These are phyloP conservation scores for Hycleus cichorii DNA, from an alignment of 1,140 invertebrate genomes.

Conservation along the genomic window DNA sequence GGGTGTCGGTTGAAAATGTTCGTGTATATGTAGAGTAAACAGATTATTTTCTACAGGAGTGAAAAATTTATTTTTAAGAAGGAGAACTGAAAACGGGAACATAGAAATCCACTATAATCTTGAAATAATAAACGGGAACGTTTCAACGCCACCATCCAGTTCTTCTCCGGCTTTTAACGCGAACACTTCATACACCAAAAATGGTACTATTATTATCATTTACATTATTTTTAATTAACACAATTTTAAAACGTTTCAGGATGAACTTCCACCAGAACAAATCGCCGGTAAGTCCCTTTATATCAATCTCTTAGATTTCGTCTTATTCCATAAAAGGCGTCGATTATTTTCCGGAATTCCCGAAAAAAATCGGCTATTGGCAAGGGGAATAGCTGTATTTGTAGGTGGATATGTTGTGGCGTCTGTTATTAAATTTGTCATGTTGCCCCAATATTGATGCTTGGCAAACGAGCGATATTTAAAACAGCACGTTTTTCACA, in stretches of 20 bases:
- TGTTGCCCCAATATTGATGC: not conserved
- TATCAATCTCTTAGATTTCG: not conserved
- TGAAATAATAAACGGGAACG: slow-evolving; percentile 17
- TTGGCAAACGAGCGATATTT: not conserved
- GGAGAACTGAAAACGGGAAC: not conserved
- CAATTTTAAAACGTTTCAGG: slow-evolving; percentile 27
- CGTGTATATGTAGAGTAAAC: too few relatives aligned
- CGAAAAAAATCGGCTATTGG: not conserved
- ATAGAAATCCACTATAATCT: slow-evolving; percentile 27
- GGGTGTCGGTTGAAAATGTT: too few relatives aligned
- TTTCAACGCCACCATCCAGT: slow-evolving; percentile 1
- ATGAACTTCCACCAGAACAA: slow-evolving; percentile 40
- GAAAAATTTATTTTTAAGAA: too few relatives aligned
- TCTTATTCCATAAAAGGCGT: not conserved
- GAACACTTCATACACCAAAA: not conserved
- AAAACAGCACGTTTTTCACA: not conserved
- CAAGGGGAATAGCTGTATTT: not conserved
- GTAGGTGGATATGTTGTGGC: not conserved
- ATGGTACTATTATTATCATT: not conserved
- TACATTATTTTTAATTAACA: not conserved
- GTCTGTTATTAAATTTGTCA: not conserved
- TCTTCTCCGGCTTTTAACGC: slow-evolving; percentile 2
- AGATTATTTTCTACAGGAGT: too few relatives aligned
- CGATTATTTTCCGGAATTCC: not conserved
- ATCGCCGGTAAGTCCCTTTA: slow-evolving; percentile 34